Evolutionary conservation across 2,113 vertebrate species (phyloP), one percentile per base, ranked within the genome.

Genomic region (Actenoides lindsayi): DNA sequence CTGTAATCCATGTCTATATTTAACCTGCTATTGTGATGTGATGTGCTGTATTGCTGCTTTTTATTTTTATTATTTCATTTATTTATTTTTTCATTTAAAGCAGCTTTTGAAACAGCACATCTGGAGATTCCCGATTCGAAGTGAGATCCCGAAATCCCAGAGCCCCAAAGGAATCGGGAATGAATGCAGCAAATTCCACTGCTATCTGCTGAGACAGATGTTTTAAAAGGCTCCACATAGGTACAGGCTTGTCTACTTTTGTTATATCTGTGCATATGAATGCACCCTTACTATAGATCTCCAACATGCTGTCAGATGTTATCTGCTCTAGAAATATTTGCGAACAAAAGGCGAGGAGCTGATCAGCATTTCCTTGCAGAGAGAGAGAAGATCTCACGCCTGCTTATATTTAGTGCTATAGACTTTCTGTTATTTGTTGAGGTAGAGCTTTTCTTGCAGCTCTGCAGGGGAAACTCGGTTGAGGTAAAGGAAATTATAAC

Each of bases 1-100:
- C 93, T 91, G 90, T 97, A 98, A 97, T 98, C 98, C 96, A 31
- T 44, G 89, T 35, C 98, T 98, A 98, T 98, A 98, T 98, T 98
- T 99, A 98, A 97, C 97, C 84, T 60, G 59, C 94, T 92, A 67
- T 91, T 69, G 68, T 94, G 95, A 93, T 96, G 81, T 92, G 90
- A 90, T 70, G 81, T 92, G 90, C 91, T 70, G 62, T 53, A 35
- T 68, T 62, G 41, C 56, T 77, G 80, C 35, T 50, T 62, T 60
- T 41, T 41, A 13, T 12, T 41, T 71, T 69, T 48, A 23, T 51
- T 51, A 51, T 51, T 51, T 51, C 21, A 37, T 11, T 6, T n/a
- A n/a, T n/a, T 41, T 19, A 13, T 77, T 42, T 33, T 57, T 78
- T 42, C 14, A 71, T 91, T 93, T 85, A 62, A 88, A 80, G 27